Conservation (phyloP, 2,888 invertebrate genomes). For the Aquatica leii region DNA sequence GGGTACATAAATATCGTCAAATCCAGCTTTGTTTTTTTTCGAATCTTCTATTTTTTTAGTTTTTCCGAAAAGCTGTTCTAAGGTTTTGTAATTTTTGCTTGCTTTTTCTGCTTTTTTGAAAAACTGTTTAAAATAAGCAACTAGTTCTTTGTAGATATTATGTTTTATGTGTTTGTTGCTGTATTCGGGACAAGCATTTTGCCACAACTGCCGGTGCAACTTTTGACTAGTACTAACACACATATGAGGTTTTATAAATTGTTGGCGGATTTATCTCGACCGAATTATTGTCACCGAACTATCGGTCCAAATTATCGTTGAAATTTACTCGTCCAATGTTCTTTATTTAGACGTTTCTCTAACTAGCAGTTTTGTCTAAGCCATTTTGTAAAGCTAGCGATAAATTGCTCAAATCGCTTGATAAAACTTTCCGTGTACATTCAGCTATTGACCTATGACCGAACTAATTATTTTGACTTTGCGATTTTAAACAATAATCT, state of each 20-base stretch:
- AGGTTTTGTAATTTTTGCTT: too few species aligned
- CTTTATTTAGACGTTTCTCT: background rate
- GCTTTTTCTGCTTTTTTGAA: too few species aligned
- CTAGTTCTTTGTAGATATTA: too few species aligned
- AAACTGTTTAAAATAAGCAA: too few species aligned
- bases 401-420: background rate
- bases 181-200: background rate
- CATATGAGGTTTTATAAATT: background rate
- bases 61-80: too few species aligned
- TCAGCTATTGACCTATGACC: too few species aligned
- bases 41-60: too few species aligned
- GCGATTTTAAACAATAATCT: too few species aligned
- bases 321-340: background rate
- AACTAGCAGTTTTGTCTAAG: background rate
- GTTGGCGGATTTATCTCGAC: background rate
- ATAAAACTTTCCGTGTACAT: background rate
- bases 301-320: background rate
- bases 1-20: too few species aligned
- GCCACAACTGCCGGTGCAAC: background rate
- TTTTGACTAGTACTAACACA: background rate
- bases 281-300: background rate
- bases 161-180: background rate
- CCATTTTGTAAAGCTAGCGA: background rate
- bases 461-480: too few species aligned
- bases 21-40: too few species aligned